A percentile compares a stretch with the other conserved stretches of the same genome.
These are phyloP conservation scores for Protobothrops flavoviridis DNA, from an alignment of 2,113 vertebrate genomes.

Conservation along the genomic window DNA sequence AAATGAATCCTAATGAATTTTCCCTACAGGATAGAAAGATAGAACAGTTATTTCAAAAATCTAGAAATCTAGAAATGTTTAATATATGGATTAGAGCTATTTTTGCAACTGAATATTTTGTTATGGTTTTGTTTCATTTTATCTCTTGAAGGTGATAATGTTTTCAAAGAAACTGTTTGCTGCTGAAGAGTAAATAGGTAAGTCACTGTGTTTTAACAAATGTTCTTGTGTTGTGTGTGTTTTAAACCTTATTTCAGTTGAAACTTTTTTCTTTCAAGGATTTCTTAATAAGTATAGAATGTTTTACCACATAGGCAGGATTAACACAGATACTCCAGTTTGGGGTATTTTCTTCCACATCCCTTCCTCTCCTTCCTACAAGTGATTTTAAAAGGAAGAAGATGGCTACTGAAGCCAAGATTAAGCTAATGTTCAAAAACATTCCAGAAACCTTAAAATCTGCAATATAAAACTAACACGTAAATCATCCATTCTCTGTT, in stretches of 20 bases:
- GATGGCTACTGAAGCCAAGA: neutral
- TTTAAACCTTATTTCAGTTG: neutral
- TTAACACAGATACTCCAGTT: neutral
- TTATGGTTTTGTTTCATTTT: neutral
- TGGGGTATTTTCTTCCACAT: neutral
- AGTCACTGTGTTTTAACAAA: neutral
- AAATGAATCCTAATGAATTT: conserved; percentile 81
- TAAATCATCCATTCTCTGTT: neutral
- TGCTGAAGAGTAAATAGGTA: neutral
- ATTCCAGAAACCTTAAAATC: neutral
- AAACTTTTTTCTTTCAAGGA: neutral
- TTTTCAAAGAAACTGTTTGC: neutral
- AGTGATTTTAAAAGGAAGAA: neutral
- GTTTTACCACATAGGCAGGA: neutral
- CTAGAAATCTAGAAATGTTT: neutral
- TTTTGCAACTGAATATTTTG: neutral
- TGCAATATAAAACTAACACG: neutral
- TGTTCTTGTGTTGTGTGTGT: neutral
- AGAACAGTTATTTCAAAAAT: neutral
- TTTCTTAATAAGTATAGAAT: neutral
- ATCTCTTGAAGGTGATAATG: neutral
- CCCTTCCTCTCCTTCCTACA: neutral
- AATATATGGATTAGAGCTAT: neutral
- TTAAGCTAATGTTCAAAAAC: neutral
- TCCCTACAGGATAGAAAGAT: conserved; percentile 54